phyloP scores from a whole-genome alignment of 2,113 vertebrate genomes.

The Pyrgilauda ruficollis region DNA sequence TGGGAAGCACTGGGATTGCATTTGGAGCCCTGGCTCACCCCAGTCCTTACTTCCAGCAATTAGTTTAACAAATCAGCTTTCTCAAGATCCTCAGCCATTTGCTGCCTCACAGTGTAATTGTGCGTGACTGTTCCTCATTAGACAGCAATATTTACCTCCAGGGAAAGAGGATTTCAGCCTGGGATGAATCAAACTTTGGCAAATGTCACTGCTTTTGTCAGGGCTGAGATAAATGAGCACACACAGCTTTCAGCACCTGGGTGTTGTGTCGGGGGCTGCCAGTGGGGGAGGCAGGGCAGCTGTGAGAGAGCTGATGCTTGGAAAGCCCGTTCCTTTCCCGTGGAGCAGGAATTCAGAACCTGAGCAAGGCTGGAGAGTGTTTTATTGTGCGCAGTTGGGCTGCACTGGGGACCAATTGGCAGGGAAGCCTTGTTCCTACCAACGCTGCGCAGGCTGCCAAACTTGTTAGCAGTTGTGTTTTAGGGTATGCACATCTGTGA shows the following conservation, averaged over 20 bases:
- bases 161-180: conserved; percentile 25
- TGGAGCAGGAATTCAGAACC: neutral
- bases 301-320: neutral
- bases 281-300: neutral
- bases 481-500: neutral
- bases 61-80: conserved; percentile 8
- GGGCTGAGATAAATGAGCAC: neutral
- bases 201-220: conserved; percentile 43
- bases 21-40: neutral
- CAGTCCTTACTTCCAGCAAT: conserved; percentile 26
- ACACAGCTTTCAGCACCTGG: neutral
- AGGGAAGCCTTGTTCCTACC: neutral
- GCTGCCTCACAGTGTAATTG: conserved; percentile 28
- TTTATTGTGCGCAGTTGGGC: neutral
- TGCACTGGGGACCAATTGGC: neutral
- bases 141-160: conserved; percentile 55
- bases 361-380: fast-evolving
- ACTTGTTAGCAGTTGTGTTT: neutral
- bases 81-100: conserved; percentile 33
- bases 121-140: conserved; percentile 28
- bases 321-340: fast-evolving
- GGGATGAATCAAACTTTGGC: conserved; percentile 58
- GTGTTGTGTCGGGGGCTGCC: neutral
- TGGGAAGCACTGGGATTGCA: neutral
- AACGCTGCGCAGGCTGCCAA: neutral